phyloP scores from a whole-genome alignment of 1,140 invertebrate genomes.

The Acromyrmex heyeri region DNA sequence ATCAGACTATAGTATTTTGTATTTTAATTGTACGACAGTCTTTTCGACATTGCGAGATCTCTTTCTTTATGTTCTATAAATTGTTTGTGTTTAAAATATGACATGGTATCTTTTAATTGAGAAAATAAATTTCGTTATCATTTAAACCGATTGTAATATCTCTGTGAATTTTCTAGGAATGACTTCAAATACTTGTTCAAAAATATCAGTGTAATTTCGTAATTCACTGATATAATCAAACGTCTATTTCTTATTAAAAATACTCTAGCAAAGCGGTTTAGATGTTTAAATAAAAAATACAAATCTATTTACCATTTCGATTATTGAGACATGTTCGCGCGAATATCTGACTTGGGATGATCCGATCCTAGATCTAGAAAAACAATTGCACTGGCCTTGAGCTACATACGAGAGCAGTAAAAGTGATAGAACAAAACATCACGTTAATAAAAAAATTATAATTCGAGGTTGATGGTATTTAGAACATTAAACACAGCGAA shows the following conservation, averaged over 20 bases:
- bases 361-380: slow-evolving; percentile 48
- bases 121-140: slow-evolving; percentile 33
- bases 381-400: slow-evolving; percentile 45
- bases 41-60: not conserved
- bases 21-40: not conserved
- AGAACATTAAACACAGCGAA: not conserved
- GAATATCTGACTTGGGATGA: slow-evolving; percentile 32
- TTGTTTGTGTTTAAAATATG: not conserved
- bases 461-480: slow-evolving; percentile 26
- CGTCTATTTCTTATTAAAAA: slow-evolving; percentile 4
- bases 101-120: not conserved
- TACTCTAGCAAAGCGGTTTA: not conserved
- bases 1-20: not conserved
- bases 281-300: not conserved
- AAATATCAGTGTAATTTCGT: not conserved
- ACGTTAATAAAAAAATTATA: slow-evolving; percentile 58
- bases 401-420: slow-evolving; percentile 46
- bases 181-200: no score
- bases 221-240: not conserved
- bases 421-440: slow-evolving; percentile 13
- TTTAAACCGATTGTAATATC: not conserved
- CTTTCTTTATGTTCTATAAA: slow-evolving; percentile 2
- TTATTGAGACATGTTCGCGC: slow-evolving; percentile 10
- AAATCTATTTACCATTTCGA: not conserved
- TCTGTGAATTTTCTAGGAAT: no score